These are phyloP conservation scores for Aphaenogaster ashmeadi DNA, from an alignment of 1,140 invertebrate genomes.

Conservation along the genomic window DNA sequence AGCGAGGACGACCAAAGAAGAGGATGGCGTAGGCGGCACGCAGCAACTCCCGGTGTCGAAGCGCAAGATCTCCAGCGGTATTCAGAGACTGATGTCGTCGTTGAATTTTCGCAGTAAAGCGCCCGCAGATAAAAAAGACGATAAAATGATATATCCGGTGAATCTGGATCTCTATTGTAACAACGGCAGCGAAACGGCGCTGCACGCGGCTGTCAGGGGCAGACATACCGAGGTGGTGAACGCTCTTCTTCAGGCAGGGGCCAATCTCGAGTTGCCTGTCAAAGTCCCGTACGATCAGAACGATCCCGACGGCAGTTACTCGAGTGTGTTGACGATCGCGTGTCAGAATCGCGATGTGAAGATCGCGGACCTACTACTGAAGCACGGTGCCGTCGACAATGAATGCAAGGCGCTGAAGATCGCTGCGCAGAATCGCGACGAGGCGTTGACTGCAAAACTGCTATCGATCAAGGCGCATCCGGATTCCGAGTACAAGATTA, in stretches of 20 bases:
- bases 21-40: conserved; percentile 79
- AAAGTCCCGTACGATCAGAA: conserved; percentile 85
- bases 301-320: conserved; percentile 83
- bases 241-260: conserved; percentile 91
- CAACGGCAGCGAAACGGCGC: conserved; percentile 91
- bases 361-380: conserved; percentile 92
- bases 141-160: conserved; percentile 90
- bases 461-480: conserved; percentile 93
- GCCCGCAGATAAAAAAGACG: conserved; percentile 86
- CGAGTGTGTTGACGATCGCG: conserved; percentile 85
- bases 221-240: conserved; percentile 92
- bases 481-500: conserved; percentile 95
- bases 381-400: conserved; percentile 95
- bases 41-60: conserved; percentile 88
- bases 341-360: conserved; percentile 87
- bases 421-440: conserved; percentile 91
- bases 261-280: conserved; percentile 91
- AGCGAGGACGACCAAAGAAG: conserved; percentile 88
- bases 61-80: conserved; percentile 94
- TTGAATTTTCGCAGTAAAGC: conserved; percentile 89
- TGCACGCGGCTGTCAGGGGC: conserved; percentile 93
- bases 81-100: conserved; percentile 95
- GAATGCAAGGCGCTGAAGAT: conserved; percentile 93
- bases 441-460: conserved; percentile 91
- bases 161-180: conserved; percentile 93